Base-by-base conservation (phyloP, 1,140 invertebrate genomes). In the Sitodiplosis mosellana region DNA sequence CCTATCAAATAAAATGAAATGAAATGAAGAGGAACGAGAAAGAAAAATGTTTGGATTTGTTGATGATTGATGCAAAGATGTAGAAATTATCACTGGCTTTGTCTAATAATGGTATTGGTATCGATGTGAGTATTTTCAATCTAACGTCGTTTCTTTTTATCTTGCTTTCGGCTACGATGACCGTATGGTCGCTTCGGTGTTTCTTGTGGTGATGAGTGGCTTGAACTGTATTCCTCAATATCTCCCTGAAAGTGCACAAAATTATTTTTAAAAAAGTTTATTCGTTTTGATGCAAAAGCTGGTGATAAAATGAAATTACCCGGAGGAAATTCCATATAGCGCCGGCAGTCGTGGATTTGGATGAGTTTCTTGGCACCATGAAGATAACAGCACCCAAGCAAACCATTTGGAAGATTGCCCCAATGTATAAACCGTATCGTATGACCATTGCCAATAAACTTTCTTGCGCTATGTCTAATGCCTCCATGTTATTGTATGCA, bases 301-400 rank as follows among this genome's bases (percentile, higher is more conserved):
- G 14, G 17, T 6, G 6, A 15, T 12, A 40, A 11, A 15, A 11
- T 43, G 12, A 12, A 22, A 45, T 27, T 34, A n/a, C 14, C 33
- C 20, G 7, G 6, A 34, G 18, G 10, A 44, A 2, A 19, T 21
- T 44, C 42, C 12, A 44, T 19, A 4, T n/a, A n/a, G n/a, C n/a
- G n/a, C n/a, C n/a, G n/a, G n/a, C n/a, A n/a, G n/a, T 21, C 42
- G 2, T 7, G 3, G 12, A 14, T 22, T 14, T 21, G 14, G 22
- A 15, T 19, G 6, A 7, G 7, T 22, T 7, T 21, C 12, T 40
- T 57, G 58, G 17, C 52, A 38, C 18, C 19, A 75, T 58, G 52
- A 73, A 64, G 49, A 78, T 67, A 27, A 75, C 75, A 37, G 75
- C 75, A 46, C 70, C 67, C 47, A 78, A 71, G 57, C 75, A 77